These are phyloP conservation scores for Saccopteryx bilineata DNA, from an alignment of 2,113 vertebrate species.

Conservation along the genomic window DNA sequence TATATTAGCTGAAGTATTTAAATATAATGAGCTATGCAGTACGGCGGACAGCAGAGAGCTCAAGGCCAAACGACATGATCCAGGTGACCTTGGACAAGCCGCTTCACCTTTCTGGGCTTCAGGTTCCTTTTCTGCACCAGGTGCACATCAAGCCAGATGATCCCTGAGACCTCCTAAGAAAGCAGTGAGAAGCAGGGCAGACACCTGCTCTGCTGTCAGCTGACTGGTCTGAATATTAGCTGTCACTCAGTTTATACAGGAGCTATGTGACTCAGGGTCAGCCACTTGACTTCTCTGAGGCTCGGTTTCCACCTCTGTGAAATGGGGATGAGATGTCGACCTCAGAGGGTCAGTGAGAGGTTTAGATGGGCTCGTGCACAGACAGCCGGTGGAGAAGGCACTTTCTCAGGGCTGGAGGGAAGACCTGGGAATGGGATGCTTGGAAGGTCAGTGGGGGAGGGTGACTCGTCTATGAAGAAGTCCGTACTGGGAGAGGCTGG, in stretches of 20 bases:
- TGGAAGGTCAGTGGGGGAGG: neutral
- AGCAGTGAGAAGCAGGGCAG: rapidly evolving
- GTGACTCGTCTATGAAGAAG: neutral
- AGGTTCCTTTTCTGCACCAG: neutral
- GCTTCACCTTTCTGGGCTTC: neutral
- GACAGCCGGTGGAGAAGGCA: neutral
- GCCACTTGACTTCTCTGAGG: neutral
- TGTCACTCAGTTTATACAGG: neutral
- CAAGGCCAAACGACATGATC: neutral
- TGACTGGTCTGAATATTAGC: neutral
- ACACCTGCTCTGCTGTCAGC: neutral
- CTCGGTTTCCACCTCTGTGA: neutral
- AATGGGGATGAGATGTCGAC: neutral
- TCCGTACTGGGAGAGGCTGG: neutral
- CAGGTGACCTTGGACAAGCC: neutral
- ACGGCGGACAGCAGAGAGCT: neutral
- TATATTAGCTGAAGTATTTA: constrained; percentile 4
- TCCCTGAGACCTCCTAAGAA: neutral
- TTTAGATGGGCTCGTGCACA: neutral
- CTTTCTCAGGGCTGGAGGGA: neutral
- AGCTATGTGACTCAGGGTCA: neutral
- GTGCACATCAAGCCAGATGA: neutral
- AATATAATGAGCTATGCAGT: neutral
- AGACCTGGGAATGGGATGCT: neutral
- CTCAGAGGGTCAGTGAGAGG: neutral